Conservation (phyloP, 2,113 vertebrate genomes). For the Hemichromis elongatus region DNA sequence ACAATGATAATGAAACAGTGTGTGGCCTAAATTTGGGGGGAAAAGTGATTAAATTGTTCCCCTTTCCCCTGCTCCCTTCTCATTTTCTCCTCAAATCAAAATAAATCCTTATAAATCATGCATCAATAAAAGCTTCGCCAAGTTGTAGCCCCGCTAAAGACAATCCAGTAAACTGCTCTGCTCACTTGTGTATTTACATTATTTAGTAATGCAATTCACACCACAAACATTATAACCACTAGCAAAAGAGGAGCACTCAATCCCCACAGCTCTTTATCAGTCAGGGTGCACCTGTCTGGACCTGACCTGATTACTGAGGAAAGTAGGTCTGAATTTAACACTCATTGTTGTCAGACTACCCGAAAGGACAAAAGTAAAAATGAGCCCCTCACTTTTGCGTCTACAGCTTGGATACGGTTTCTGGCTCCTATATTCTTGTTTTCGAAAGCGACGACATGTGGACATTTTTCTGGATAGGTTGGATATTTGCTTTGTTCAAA, state of each 20-base stretch:
- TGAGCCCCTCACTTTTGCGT: not conserved
- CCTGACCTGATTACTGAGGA: slow-evolving; percentile 60
- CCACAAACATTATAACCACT: not conserved
- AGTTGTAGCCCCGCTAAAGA: not conserved
- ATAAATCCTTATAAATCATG: not conserved
- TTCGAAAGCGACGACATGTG: not conserved
- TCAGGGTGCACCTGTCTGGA: slow-evolving; percentile 57
- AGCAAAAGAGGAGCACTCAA: slow-evolving; percentile 33
- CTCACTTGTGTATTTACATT: not conserved
- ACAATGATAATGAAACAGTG: not conserved
- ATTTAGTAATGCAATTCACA: not conserved
- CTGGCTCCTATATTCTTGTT: not conserved
- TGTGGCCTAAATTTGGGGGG: not conserved
- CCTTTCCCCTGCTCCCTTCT: not conserved
- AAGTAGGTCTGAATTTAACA: slow-evolving; percentile 64
- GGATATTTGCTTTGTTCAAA: not conserved
- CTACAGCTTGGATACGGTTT: not conserved
- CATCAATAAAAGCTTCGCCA: not conserved
- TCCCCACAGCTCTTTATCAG: slow-evolving; percentile 59
- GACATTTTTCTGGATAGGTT: not conserved
- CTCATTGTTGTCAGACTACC: slow-evolving; percentile 23
- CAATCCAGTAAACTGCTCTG: not conserved
- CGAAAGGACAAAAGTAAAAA: slow-evolving; percentile 20
- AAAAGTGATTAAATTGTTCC: not conserved
- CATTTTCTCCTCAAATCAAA: not conserved